Conservation (phyloP, 2,113 vertebrate species). For the Marmota flaviventris region DNA sequence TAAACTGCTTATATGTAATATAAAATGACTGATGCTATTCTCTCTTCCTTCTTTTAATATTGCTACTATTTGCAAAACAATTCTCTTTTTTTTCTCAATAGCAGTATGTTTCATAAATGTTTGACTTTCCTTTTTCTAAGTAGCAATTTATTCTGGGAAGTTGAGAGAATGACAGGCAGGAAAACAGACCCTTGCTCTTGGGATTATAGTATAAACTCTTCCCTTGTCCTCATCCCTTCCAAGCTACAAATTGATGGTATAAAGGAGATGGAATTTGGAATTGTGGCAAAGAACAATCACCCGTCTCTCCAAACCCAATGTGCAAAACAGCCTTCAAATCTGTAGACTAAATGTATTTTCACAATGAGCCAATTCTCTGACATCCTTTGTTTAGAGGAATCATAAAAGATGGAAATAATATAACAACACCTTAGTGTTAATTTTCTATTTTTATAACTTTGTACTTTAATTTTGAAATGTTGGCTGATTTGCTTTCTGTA, state of each 20-base stretch:
- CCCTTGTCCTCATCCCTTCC: constrained; percentile 42
- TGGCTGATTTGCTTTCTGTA: constrained; percentile 63
- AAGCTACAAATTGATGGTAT: constrained; percentile 61
- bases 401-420: constrained; percentile 59
- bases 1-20: constrained; percentile 91
- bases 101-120: constrained; percentile 86
- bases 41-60: constrained; percentile 83
- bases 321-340: constrained; percentile 65
- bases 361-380: constrained; percentile 54
- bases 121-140: constrained; percentile 86
- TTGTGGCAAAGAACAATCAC: constrained; percentile 38
- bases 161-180: constrained; percentile 80
- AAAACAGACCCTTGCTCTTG: constrained; percentile 64
- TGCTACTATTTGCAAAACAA: constrained; percentile 88
- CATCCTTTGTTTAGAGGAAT: constrained; percentile 64
- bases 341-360: constrained; percentile 50
- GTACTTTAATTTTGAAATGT: constrained; percentile 45
- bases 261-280: constrained; percentile 68
- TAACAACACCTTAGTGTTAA: not conserved
- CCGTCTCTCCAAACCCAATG: constrained; percentile 29
- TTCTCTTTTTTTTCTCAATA: constrained; percentile 85
- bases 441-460: constrained; percentile 36
- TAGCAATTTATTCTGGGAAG: constrained; percentile 84
- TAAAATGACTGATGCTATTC: constrained; percentile 88
- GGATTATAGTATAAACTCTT: constrained; percentile 65